Conservation (phyloP, 2,797 vertebrate genomes). For the Poliocrania exsul region DNA sequence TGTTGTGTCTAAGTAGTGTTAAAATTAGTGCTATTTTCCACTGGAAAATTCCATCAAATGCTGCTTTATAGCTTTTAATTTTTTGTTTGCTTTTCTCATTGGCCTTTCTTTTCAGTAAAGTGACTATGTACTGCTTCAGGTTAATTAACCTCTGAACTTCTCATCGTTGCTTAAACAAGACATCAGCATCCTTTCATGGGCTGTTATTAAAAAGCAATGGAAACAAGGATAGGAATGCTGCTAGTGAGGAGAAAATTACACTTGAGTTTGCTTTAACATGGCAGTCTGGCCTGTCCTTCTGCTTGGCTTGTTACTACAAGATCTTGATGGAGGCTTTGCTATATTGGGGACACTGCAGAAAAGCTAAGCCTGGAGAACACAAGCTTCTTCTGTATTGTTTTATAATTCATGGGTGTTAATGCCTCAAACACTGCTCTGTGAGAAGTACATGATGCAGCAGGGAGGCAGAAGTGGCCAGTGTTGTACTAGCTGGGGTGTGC, state of each 20-base stretch:
- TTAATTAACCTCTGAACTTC: constrained; percentile 52
- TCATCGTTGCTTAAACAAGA: constrained; percentile 14
- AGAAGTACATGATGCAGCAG: neutral
- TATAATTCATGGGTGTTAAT: neutral
- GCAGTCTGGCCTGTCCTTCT: neutral
- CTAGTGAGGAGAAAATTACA: neutral
- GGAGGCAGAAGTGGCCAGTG: neutral
- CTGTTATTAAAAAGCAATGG: neutral
- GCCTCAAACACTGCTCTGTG: neutral
- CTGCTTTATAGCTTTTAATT: neutral
- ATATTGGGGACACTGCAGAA: neutral
- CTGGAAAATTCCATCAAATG: neutral
- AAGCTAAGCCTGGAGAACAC: neutral
- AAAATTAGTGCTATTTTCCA: neutral
- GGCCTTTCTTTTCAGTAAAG: neutral
- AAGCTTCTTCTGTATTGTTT: neutral
- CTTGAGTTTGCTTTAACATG: neutral
- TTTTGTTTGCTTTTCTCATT: neutral
- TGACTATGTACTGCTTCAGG: neutral
- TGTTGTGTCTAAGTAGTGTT: neutral
- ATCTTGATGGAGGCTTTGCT: neutral
- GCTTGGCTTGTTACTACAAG: neutral
- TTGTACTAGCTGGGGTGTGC: neutral
- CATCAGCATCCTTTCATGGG: neutral
- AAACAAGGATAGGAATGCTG: neutral